A percentile compares a stretch with the other conserved stretches of the same genome.
These are phyloP conservation scores for Gasterosteus aculeatus DNA, from an alignment of 2,113 vertebrate species.

Conservation along the genomic window DNA sequence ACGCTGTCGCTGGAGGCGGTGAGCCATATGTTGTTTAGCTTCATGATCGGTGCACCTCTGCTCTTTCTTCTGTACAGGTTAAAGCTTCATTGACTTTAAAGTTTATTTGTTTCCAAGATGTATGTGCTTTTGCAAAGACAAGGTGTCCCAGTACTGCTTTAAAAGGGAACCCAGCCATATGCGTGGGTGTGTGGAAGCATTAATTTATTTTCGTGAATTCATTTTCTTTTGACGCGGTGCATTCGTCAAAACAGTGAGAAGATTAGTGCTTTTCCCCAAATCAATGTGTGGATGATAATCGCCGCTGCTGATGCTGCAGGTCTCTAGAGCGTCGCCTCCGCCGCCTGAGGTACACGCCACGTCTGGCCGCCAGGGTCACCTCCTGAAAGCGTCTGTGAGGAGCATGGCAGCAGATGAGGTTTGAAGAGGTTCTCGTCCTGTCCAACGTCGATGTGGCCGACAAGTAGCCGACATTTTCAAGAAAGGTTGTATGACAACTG, in stretches of 20 bases:
- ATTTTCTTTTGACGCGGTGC: background rate
- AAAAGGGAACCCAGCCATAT: background rate
- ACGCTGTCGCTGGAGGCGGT: background rate
- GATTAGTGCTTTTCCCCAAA: conserved; percentile 18
- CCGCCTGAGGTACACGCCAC: conserved; percentile 16
- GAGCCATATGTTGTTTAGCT: conserved; percentile 10
- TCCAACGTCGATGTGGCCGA: no score
- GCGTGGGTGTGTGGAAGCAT: background rate
- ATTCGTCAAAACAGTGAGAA: conserved; percentile 1
- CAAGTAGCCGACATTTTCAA: background rate
- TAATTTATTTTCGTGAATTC: background rate
- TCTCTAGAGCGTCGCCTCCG: conserved; percentile 27
- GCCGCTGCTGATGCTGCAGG: background rate
- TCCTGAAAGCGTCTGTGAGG: conserved; percentile 24
- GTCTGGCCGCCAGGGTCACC: conserved; percentile 25
- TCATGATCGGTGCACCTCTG: background rate
- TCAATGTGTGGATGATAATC: conserved; percentile 23
- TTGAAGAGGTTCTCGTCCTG: conserved; percentile 1
- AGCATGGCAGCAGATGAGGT: conserved; percentile 3
- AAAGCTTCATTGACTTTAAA: background rate
- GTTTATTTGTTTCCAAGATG: background rate
- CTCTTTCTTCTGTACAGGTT: background rate
- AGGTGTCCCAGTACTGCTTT: background rate
- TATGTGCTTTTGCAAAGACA: background rate
- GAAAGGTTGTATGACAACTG: background rate